A percentile compares a stretch with the other conserved stretches of the same genome.
Evolutionary conservation across 2,888 invertebrate genomes (phyloP).

Genomic region (Nematopogon swammerdamellus): DNA sequence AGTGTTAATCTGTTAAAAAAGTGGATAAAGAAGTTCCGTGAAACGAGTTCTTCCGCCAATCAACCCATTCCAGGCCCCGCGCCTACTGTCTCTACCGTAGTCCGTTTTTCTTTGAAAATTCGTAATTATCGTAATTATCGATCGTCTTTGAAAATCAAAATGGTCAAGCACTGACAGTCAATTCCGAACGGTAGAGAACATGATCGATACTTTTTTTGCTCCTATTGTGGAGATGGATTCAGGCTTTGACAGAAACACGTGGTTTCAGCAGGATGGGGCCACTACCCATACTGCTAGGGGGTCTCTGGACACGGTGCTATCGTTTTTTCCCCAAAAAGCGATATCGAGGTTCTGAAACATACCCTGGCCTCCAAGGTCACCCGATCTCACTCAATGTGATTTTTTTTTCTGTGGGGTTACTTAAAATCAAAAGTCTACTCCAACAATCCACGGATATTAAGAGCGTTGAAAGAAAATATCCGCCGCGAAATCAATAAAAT

Average conservation of each 20-base stretch:
- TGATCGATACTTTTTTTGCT: neutral
- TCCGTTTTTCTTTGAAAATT: neutral
- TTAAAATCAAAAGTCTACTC: slow-evolving; percentile 10
- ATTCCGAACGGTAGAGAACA: neutral
- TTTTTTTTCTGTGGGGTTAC: slow-evolving; percentile 15
- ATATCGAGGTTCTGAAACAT: neutral
- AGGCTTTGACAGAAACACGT: neutral
- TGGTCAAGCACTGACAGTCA: neutral
- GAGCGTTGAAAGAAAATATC: neutral
- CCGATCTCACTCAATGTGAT: slow-evolving; percentile 14
- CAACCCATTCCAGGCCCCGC: slow-evolving; percentile 1
- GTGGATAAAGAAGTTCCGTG: slow-evolving; percentile 1
- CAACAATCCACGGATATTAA: slow-evolving; percentile 3
- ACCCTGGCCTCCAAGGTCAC: slow-evolving; percentile 3
- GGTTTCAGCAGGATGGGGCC: neutral
- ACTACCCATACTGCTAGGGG: neutral
- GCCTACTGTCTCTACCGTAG: neutral
- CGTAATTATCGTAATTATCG: too few relatives aligned
- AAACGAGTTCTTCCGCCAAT: neutral
- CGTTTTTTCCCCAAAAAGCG: neutral
- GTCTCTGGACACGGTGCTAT: neutral
- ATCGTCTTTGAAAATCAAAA: neutral
- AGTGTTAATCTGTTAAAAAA: slow-evolving; percentile 1
- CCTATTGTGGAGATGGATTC: neutral
- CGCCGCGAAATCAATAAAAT: neutral